A percentile compares a stretch with the other conserved stretches of the same genome.
Evolutionary conservation across 2,888 invertebrate species (phyloP).

Genomic region (Coremacera marginata): DNA sequence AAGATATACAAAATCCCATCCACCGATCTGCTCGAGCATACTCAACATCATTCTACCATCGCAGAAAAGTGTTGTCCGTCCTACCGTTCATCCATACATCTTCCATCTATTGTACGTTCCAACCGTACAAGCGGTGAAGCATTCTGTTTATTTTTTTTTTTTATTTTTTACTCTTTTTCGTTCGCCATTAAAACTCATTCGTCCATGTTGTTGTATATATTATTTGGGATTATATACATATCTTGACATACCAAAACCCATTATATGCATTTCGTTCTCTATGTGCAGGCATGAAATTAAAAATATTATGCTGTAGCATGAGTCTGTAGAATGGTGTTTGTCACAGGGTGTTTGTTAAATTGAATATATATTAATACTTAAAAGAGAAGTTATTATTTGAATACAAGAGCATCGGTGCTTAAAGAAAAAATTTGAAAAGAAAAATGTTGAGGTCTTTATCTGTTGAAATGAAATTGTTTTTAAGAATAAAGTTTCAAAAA

Average conservation of each 20-base stretch:
- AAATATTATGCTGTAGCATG: constrained; percentile 6
- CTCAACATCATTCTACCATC: constrained; percentile 33
- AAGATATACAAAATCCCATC: constrained; percentile 33
- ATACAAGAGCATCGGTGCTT: too few species aligned
- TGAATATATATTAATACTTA: background rate
- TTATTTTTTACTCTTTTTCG: constrained; percentile 35
- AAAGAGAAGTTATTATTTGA: too few species aligned
- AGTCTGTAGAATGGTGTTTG: background rate
- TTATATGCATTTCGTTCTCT: constrained; percentile 6
- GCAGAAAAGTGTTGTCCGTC: constrained; percentile 32
- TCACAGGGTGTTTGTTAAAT: background rate
- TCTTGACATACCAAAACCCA: constrained; percentile 3
- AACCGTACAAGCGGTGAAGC: constrained; percentile 16
- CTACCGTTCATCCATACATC: constrained; percentile 44
- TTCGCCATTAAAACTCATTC: constrained; percentile 53
- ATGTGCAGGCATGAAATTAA: constrained; percentile 17
- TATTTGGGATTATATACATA: constrained; percentile 42
- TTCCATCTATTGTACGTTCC: constrained; percentile 22
- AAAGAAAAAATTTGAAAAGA: too few species aligned
- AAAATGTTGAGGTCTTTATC: too few species aligned
- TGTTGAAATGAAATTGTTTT: too few species aligned
- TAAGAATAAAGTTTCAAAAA: too few species aligned
- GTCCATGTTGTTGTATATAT: constrained; percentile 45
- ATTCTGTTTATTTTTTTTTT: constrained; percentile 34
- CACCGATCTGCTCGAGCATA: constrained; percentile 36